Evolutionary conservation across 2,797 vertebrate species (phyloP), one percentile per base, ranked within the genome.

Genomic region (Periophthalmus magnuspinnatus): DNA sequence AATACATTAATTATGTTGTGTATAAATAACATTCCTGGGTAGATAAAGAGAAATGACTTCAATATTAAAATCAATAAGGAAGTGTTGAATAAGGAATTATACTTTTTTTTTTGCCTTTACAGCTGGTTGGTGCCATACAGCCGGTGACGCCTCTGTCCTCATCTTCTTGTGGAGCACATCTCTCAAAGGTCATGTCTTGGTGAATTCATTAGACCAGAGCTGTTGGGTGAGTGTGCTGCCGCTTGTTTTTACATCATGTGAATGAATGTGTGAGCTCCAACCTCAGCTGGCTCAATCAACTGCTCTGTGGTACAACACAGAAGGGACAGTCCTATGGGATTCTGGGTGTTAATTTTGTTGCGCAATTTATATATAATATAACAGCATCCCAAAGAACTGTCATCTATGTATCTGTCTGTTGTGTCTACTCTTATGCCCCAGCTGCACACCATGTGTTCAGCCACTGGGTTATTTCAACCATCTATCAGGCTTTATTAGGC

Each of bases 231-330:
- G 47, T 79, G 52, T 63, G 52, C 65, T 0, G 0, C 9, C 69
- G 76, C 75, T 76, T 77, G 68, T 76, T 83, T 59, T 79, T 36
- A 63, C 36, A 77, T 81, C 72, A 71, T 77, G 69, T 71, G 77
- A 84, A 69, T 63, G 81, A 80, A 73, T 67, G 74, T 76, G 73
- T 78, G 69, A 75, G 61, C 78, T 58, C 47, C 71, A 83, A 57
- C 77, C 88, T 24, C 90, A 93, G 87, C 88, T 92, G 90, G 88
- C 84, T 56, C 21, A 41, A 79, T 81, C 55, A 67, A 76, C 71
- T 74, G 83, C 80, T 85, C 80, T 65, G 81, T 65, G 61, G 70
- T 80, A 80, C 56, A 77, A 78, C 5, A 63, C 84, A 87, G 79
- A 80, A 69, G 86, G 70, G 83, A 82, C 70, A 13, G 71, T 88